Base-by-base conservation (phyloP, 2,888 invertebrate genomes). In the Mythimna albipuncta region DNA sequence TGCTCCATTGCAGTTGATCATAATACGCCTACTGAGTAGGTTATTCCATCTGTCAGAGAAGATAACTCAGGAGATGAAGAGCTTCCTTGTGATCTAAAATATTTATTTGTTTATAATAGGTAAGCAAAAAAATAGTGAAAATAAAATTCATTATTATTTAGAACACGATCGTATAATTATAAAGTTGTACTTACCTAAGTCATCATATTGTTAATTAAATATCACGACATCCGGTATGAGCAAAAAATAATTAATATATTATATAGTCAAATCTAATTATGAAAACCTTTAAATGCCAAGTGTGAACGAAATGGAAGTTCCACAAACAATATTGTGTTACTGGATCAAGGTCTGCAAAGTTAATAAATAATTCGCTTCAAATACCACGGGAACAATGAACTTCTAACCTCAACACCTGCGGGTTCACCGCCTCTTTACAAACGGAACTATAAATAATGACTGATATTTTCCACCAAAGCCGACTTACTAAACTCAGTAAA, bases 321-420 rank as follows among this genome's bases (percentile, higher is more conserved):
- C 44, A 78, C 62, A 73, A 74, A 79, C 75, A 73, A 44, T 71
- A 85, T 74, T 75, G 85, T 86, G 85, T 83, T 80, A 91, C 77
- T 89, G 81, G 86, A 86, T 75, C 91, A 91, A 91, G 89, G 91
- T 81, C 85, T 84, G 66, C 70, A 38, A 78, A 78, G 63, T 72
- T 75, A 73, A 83, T 81, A 79, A 86, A 83, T 79, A 86, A 87
- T 87, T 79, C 63, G 75, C 72, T 83, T 83, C 77, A 89, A 92
- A 92, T 91, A 87, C 77, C 89, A 92, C 70, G 78, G 77, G 87
- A 77, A 88, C 89, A 88, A 89, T 87, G 89, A 84, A 88, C 88
- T 62, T 67, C 70, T 81, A 81, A 83, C 79, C 78, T 72, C 75
- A 78, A 83, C 87, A 83, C 83, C 73, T 85, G 84, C 59, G 41